phyloP scores from a whole-genome alignment of 2,888 invertebrate species.

The Phaedon cochleariae region DNA sequence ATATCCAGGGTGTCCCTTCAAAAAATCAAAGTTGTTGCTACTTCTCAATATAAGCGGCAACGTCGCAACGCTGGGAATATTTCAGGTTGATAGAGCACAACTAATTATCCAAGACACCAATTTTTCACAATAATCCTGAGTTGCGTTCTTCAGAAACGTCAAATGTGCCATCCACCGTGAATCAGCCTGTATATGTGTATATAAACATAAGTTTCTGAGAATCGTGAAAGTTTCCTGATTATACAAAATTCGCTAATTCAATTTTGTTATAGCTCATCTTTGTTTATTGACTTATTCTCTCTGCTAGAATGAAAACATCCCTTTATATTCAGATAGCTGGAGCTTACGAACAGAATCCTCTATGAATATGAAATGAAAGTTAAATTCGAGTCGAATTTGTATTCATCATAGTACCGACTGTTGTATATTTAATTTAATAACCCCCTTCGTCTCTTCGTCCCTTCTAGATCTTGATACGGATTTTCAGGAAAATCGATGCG shows the following conservation, averaged over 20 bases:
- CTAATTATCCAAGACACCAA: too few relatives aligned
- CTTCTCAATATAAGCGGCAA: too few relatives aligned
- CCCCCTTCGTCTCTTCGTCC: slow-evolving; percentile 35
- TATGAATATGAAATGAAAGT: slow-evolving; percentile 54
- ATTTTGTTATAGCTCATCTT: slow-evolving; percentile 34
- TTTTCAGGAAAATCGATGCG: slow-evolving; percentile 39
- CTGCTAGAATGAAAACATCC: slow-evolving; percentile 45
- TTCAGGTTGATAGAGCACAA: too few relatives aligned
- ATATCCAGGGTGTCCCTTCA: too few relatives aligned
- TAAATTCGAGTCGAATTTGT: slow-evolving; percentile 51
- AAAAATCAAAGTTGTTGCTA: too few relatives aligned
- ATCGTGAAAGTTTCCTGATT: neutral
- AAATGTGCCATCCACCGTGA: too few relatives aligned
- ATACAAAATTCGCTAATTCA: slow-evolving; percentile 33
- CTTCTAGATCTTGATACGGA: slow-evolving; percentile 38
- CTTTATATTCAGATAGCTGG: slow-evolving; percentile 53
- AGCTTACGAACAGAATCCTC: slow-evolving; percentile 50
- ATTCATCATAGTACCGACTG: slow-evolving; percentile 50
- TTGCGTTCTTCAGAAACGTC: too few relatives aligned
- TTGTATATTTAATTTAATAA: slow-evolving; percentile 52
- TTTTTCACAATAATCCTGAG: too few relatives aligned
- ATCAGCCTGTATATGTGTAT: too few relatives aligned
- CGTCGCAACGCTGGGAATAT: too few relatives aligned
- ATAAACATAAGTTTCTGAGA: neutral
- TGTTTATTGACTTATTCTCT: slow-evolving; percentile 38